Percentiles rank a stretch among this genome's conserved stretches.
Conservation (phyloP, 2,797 vertebrate genomes). For the Chelon auratus region DNA sequence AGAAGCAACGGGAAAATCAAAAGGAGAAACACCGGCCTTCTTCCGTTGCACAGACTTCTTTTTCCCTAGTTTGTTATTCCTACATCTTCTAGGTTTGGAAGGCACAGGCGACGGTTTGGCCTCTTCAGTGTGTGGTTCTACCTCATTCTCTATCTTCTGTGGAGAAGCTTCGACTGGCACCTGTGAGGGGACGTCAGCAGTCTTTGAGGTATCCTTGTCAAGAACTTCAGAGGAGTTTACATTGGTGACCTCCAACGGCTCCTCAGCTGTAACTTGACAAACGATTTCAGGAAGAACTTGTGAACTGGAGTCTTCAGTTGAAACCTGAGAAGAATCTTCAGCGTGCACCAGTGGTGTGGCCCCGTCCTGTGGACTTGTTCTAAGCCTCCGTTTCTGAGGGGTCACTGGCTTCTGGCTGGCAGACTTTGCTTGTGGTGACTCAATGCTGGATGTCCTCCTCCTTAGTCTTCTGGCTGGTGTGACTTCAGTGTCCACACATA, state of each 20-base stretch:
- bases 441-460: constrained; percentile 66
- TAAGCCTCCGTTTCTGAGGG: constrained; percentile 70
- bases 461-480: constrained; percentile 68
- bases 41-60: constrained; percentile 72
- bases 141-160: constrained; percentile 55
- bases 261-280: constrained; percentile 46
- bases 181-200: constrained; percentile 32
- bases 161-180: constrained; percentile 53
- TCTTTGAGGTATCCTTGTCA: constrained; percentile 43
- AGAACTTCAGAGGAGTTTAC: constrained; percentile 47
- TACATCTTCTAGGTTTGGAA: constrained; percentile 75
- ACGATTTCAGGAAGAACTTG: constrained; percentile 62
- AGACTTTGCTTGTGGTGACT: constrained; percentile 68
- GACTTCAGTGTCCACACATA: constrained; percentile 45
- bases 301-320: constrained; percentile 57
- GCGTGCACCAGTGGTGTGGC: constrained; percentile 32
- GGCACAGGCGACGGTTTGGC: constrained; percentile 65
- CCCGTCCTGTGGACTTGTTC: constrained; percentile 50
- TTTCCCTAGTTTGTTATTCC: constrained; percentile 67
- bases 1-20: too few relatives aligned
- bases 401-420: constrained; percentile 65
- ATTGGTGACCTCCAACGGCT: constrained; percentile 27
- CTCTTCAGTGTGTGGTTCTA: constrained; percentile 69
- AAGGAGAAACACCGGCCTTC: constrained; percentile 56
- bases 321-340: constrained; percentile 65